Evolutionary conservation across 2,797 vertebrate genomes (phyloP).

Genomic region (Poecilia picta): DNA sequence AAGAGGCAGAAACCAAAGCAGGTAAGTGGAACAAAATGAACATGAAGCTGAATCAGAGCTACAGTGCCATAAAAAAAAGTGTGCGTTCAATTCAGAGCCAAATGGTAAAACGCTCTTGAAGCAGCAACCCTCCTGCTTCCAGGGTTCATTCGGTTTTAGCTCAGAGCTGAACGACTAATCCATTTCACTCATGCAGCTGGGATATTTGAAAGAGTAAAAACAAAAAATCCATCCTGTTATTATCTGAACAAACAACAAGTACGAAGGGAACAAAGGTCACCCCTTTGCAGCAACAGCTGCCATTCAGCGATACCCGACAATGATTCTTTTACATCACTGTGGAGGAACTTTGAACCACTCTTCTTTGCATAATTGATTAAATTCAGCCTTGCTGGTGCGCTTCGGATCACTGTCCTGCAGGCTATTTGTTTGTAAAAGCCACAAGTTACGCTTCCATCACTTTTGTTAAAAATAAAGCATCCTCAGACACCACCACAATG

Average conservation of each 20-base stretch:
- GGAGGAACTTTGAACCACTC: not conserved
- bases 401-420: not conserved
- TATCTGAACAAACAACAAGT: not conserved
- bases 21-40: conserved; percentile 49
- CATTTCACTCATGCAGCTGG: not conserved
- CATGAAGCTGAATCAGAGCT: not conserved
- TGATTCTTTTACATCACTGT: not conserved
- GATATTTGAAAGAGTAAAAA: not conserved
- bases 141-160: not conserved
- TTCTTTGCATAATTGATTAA: not conserved
- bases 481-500: not conserved
- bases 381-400: not conserved
- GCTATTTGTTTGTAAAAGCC: not conserved
- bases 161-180: not conserved
- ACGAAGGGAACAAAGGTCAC: not conserved
- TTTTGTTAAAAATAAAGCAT: not conserved
- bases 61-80: not conserved
- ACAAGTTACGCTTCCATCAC: not conserved
- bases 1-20: conserved; percentile 17
- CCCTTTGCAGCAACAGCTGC: not conserved
- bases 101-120: not conserved
- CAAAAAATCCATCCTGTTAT: not conserved
- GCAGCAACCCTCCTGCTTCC: not conserved
- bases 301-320: not conserved
- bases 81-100: not conserved